phyloP scores from a whole-genome alignment of 1,140 invertebrate species.

The Drosophila biarmipes region DNA sequence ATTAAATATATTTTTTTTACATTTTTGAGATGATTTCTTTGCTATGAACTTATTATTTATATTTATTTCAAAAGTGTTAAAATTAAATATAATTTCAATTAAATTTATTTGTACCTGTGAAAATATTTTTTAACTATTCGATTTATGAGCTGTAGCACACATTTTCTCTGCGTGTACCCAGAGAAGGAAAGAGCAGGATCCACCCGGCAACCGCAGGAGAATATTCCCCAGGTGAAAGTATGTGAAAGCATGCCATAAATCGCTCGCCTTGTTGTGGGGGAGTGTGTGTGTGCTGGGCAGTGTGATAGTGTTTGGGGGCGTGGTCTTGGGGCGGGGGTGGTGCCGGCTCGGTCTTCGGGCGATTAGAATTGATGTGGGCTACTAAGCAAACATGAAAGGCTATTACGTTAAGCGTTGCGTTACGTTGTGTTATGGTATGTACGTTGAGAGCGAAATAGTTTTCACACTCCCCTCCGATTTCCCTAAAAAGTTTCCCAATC shows the following conservation, averaged over 20 bases:
- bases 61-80: no score
- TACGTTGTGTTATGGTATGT: constrained; percentile 42
- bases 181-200: constrained; percentile 10
- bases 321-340: constrained; percentile 7
- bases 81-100: no score
- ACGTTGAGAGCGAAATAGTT: constrained; percentile 61
- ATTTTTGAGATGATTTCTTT: no score
- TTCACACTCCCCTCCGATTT: constrained; percentile 9
- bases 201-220: constrained; percentile 41
- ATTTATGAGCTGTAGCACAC: no score
- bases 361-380: constrained; percentile 83
- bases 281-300: constrained; percentile 16
- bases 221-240: constrained; percentile 83
- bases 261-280: constrained; percentile 56
- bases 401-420: constrained; percentile 79
- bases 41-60: no score
- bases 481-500: neutral
- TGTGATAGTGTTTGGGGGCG: constrained; percentile 32
- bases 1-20: no score
- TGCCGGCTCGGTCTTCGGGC: constrained; percentile 53
- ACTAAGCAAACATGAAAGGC: constrained; percentile 83
- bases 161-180: neutral
- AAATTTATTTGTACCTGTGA: no score
- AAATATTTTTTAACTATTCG: no score
- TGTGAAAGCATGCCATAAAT: constrained; percentile 83